Base-by-base conservation (phyloP, 2,888 invertebrate species). In the Eupsilia transversa region DNA sequence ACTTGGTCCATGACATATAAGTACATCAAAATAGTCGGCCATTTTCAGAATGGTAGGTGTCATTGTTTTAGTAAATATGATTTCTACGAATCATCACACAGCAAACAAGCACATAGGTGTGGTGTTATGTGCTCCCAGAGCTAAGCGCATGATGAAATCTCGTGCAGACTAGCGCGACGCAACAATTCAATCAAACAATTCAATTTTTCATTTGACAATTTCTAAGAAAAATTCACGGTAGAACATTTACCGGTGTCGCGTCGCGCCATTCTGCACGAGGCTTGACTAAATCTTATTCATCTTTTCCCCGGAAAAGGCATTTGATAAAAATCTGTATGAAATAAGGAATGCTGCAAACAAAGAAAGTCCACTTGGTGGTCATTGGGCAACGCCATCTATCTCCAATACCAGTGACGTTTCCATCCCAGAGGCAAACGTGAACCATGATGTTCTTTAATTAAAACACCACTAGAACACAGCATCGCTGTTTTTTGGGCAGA, bases 61-160 rank as follows among this genome's bases (percentile, higher is more conserved):
- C 35, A 56, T 56, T 59, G 65, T 14, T 57, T 52, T 23, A 23
- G 23, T 52, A 35, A 61, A 35, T 61, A 38, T 49, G 49, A 17
- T 17, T 75, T 67, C 52, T 77, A 59, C 17, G 49, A 74, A 67
- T 52, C n/a, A 2, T 30, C 17, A 59, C 27, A 43, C 14, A 1
- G 10, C 17, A 77, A 68, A 59, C n/a, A 77, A 60, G 20, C 20
- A 43, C 27, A 27, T n/a, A 49, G 9, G 2, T 30, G 46, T 7
- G 33, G 56, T 20, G 38, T 46, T 33, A 17, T 54, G 20, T 30
- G 33, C 52, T 61, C 60, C 52, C 14, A 5, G 3, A 77, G 27
- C 67, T 77, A 52, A 33, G 41, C 41, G 49, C 41, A 17, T 76
- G 38, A n/a, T n/a, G n/a, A n/a, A n/a, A n/a, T n/a, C n/a, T n/a